phyloP scores from a whole-genome alignment of 2,888 invertebrate genomes.

The Epinotia demarniana region DNA sequence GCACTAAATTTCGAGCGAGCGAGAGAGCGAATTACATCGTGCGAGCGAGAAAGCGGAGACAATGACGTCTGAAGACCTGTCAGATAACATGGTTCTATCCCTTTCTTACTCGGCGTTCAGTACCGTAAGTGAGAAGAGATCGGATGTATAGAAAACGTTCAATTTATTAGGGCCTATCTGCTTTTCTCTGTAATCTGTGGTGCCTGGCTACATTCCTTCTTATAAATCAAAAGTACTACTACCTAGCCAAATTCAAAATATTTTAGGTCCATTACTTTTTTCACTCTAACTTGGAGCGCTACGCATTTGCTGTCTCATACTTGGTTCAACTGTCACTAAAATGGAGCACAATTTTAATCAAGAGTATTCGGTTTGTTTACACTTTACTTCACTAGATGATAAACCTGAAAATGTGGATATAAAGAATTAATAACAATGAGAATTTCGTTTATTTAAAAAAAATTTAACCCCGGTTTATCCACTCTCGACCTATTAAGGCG shows the following conservation, averaged over 20 bases:
- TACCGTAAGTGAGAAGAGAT: no score
- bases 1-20: no score
- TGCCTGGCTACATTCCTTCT: no score
- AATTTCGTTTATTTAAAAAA: background rate
- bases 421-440: background rate
- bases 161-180: no score
- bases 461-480: background rate
- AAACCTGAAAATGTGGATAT: background rate
- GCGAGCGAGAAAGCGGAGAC: no score
- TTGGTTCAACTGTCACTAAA: constrained; percentile 16
- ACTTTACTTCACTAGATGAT: no score
- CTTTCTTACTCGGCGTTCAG: no score
- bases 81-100: no score
- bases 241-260: background rate
- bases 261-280: background rate
- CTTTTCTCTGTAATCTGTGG: no score
- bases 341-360: background rate
- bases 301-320: background rate
- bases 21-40: no score
- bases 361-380: constrained; percentile 34
- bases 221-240: background rate
- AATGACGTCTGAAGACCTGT: no score
- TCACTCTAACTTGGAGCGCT: background rate
- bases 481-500: background rate
- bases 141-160: no score